Conservation (phyloP, 2,888 invertebrate species). For the Cryptus viduatorius region DNA sequence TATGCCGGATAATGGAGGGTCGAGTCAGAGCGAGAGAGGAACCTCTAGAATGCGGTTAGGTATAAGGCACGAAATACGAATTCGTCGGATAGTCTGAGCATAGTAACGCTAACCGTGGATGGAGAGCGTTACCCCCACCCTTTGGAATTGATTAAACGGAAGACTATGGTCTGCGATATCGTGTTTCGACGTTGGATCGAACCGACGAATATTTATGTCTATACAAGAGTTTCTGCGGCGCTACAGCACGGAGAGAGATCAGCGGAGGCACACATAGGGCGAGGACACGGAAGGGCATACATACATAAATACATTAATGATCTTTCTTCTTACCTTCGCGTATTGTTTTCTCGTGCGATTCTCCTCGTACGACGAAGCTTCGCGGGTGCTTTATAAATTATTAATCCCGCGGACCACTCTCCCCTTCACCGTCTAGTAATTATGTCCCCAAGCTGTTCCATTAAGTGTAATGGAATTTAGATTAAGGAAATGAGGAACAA, state of each 20-base stretch:
- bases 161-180: constrained; percentile 15
- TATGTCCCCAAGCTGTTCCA: constrained; percentile 61
- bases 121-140: background rate
- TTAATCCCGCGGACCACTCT: constrained; percentile 40
- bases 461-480: constrained; percentile 67
- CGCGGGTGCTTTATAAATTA: constrained; percentile 53
- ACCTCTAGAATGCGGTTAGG: constrained; percentile 26
- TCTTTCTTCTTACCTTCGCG: constrained; percentile 14
- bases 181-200: constrained; percentile 46
- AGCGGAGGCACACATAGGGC: background rate
- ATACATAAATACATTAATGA: constrained; percentile 13
- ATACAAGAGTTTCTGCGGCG: background rate
- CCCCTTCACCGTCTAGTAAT: constrained; percentile 48
- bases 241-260: background rate
- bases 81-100: constrained; percentile 18
- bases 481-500: constrained; percentile 65
- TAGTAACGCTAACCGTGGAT: constrained; percentile 11
- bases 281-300: background rate
- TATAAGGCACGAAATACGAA: constrained; percentile 46
- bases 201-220: constrained; percentile 36
- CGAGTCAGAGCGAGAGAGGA: constrained; percentile 52
- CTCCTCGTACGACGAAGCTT: background rate
- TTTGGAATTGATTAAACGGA: constrained; percentile 50
- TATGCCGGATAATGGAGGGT: constrained; percentile 57
- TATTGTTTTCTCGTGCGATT: constrained; percentile 47